Conservation (phyloP, 2,113 vertebrate genomes). For the Taxidea taxus region DNA sequence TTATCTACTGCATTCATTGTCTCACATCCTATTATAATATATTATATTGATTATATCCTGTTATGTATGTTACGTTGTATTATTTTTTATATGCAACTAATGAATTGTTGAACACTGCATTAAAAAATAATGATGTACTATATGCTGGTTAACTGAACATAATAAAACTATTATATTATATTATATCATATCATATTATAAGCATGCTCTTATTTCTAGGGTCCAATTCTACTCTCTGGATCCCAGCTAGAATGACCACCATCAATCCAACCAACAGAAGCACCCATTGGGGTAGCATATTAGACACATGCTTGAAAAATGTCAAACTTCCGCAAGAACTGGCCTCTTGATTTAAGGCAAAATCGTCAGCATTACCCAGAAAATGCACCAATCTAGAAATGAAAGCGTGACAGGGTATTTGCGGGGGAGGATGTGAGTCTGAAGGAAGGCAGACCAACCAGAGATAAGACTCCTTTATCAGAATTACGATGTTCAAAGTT, state of each 20-base stretch:
- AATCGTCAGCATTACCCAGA: accelerated
- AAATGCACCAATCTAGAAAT: neutral
- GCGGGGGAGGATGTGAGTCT: neutral
- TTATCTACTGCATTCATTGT: neutral
- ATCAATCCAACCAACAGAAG: accelerated
- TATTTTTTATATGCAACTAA: neutral
- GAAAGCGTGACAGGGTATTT: accelerated
- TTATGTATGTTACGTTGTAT: neutral
- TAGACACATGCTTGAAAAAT: neutral
- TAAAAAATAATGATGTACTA: too few species aligned
- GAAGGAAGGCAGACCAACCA: accelerated
- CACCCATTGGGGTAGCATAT: accelerated
- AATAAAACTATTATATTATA: neutral
- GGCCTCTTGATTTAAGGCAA: neutral
- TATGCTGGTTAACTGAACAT: too few species aligned
- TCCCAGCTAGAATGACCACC: too few species aligned
- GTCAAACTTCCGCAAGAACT: too few species aligned
- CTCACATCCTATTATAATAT: neutral
- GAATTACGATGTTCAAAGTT: neutral
- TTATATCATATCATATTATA: neutral
- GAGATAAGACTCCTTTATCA: neutral
- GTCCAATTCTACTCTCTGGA: neutral
- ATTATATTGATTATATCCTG: neutral
- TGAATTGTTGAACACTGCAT: too few species aligned
- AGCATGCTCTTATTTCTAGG: neutral